Base-by-base conservation (phyloP, 2,797 vertebrate species). In the Micrastur ruficollis region DNA sequence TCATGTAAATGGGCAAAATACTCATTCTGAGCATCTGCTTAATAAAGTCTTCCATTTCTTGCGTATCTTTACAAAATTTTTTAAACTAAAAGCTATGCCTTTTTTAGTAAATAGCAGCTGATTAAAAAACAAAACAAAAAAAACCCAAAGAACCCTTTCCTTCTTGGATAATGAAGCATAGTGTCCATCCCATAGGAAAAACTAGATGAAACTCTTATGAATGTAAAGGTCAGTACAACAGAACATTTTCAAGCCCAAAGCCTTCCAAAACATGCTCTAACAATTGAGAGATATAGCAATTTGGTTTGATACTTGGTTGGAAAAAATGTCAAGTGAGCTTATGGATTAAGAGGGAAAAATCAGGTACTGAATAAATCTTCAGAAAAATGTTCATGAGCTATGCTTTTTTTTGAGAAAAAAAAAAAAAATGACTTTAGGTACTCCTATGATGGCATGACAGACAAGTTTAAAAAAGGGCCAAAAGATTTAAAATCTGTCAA, bases 111-210 rank as follows among this genome's bases (percentile, higher is more conserved):
- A 55, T 23, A 32, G 5, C 8, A 26, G 5, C 4, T 61, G n/a
- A 63, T 82, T n/a, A 18, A 36, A 67, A 5, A 34, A 9, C 6
- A 31, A 38, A 81, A 25, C 3, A 18, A 65, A 25, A 36, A 38
- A 15, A 1, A 7, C 20, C 7, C 18, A 31, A 17, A 52, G 27
- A 79, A 36, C 1, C 1, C 0, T 50, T 80, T 67, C 16, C 22
- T 70, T 62, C n/a, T 58, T 44, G 15, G 20, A 34, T 81, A 71
- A 61, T 32, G 46, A 75, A 71, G 16, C 10, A 47, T 11, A 29
- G 8, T 6, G 6, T n/a, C 23, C 14, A 7, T 29, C 26, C 14
- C 38, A 53, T n/a, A 42, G 20, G 52, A 83, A 47, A 70, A 18
- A 70, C 7, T 23, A 63, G 9, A n/a, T 56, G 12, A 82, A 82